A percentile compares a stretch with the other conserved stretches of the same genome.
Evolutionary conservation across 2,888 invertebrate species (phyloP).

Genomic region (Zygothrica quintamaculata): DNA sequence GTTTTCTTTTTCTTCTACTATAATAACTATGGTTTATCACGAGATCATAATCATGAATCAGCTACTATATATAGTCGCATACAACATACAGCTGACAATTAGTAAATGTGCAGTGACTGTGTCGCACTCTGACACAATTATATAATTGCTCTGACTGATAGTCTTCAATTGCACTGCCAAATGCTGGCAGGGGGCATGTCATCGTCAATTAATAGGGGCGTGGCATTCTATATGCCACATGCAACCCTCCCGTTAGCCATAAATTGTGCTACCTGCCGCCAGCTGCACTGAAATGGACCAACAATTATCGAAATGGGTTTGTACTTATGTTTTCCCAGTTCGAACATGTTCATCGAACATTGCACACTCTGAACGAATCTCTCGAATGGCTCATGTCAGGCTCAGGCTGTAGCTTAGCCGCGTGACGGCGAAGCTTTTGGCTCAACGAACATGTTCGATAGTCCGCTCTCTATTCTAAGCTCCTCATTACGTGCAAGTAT

Average conservation of each 20-base stretch:
- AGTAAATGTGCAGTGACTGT: conserved; percentile 66
- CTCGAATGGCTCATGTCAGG: too few relatives aligned
- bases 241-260: too few relatives aligned
- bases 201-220: conserved; percentile 51
- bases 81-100: conserved; percentile 56
- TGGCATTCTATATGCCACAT: conserved; percentile 14
- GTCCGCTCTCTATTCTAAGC: too few relatives aligned
- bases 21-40: conserved; percentile 21
- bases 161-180: conserved; percentile 39
- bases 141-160: conserved; percentile 59
- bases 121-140: conserved; percentile 58
- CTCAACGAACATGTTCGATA: too few relatives aligned
- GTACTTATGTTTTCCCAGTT: too few relatives aligned
- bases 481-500: conserved; percentile 35
- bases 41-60: conserved; percentile 43
- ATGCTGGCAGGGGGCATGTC: conserved; percentile 33
- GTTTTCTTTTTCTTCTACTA: not conserved
- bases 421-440: too few relatives aligned
- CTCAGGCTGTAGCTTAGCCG: too few relatives aligned
- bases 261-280: conserved; percentile 49
- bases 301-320: too few relatives aligned
- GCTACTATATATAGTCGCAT: conserved; percentile 7
- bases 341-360: too few relatives aligned
- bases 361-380: too few relatives aligned
- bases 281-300: too few relatives aligned